Evolutionary conservation across 2,113 vertebrate species (phyloP).

Genomic region (Toxotes jaculatrix): DNA sequence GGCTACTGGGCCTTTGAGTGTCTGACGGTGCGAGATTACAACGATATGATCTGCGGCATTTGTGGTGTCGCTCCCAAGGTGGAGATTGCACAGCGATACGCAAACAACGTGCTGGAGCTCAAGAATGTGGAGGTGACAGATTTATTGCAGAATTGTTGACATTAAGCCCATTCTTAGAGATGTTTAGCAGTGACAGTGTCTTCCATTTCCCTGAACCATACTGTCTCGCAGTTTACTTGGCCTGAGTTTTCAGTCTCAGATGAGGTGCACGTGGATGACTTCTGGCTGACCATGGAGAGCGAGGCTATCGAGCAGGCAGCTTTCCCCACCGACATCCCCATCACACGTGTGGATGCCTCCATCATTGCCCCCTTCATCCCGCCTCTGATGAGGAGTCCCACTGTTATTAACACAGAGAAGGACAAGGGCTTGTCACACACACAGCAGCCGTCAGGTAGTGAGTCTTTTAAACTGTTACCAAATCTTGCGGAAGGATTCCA

Average conservation of each 20-base stretch:
- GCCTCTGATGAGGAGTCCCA: slow-evolving; percentile 91
- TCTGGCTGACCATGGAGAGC: slow-evolving; percentile 97
- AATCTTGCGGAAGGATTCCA: background rate
- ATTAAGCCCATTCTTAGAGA: background rate
- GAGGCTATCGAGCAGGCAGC: slow-evolving; percentile 96
- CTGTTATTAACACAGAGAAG: slow-evolving; percentile 96
- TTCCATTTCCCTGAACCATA: background rate
- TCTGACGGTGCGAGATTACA: slow-evolving; percentile 95
- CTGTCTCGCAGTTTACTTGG: slow-evolving; percentile 92
- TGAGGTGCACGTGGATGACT: slow-evolving; percentile 96
- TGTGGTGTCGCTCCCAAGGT: slow-evolving; percentile 96
- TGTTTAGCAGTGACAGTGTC: background rate
- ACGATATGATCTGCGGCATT: slow-evolving; percentile 99
- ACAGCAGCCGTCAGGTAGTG: slow-evolving; percentile 61
- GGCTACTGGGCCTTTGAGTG: slow-evolving; percentile 99
- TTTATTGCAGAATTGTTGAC: background rate
- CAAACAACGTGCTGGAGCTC: slow-evolving; percentile 89
- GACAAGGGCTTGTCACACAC: slow-evolving; percentile 86
- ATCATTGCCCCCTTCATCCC: slow-evolving; percentile 97
- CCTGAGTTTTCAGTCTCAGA: slow-evolving; percentile 90
- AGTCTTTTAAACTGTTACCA: background rate
- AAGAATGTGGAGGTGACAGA: slow-evolving; percentile 91
- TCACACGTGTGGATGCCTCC: slow-evolving; percentile 96
- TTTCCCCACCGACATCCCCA: slow-evolving; percentile 93
- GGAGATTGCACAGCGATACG: slow-evolving; percentile 91